Evolutionary conservation across 2,113 vertebrate genomes (phyloP).

Genomic region (Chaenocephalus aceratus): DNA sequence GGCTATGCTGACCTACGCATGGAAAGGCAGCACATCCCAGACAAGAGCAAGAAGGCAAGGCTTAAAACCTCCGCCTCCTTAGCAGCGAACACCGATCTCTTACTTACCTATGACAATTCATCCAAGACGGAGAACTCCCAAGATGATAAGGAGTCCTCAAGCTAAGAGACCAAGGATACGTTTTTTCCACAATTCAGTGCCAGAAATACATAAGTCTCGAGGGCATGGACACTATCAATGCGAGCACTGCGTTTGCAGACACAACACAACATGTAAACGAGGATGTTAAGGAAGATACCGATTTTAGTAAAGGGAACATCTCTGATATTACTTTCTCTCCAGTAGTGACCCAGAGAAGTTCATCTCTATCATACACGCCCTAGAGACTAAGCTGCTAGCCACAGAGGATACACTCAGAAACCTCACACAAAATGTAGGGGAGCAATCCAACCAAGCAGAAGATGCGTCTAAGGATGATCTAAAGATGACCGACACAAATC

Average conservation of each 20-base stretch:
- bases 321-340: slow-evolving; percentile 82
- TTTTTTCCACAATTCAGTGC: slow-evolving; percentile 95
- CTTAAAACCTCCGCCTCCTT: slow-evolving; percentile 53
- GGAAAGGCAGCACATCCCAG: slow-evolving; percentile 73
- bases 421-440: slow-evolving; percentile 88
- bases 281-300: slow-evolving; percentile 82
- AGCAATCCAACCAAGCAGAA: slow-evolving; percentile 84
- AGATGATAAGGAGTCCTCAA: slow-evolving; percentile 82
- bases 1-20: slow-evolving; percentile 77
- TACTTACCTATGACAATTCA: slow-evolving; percentile 31
- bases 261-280: slow-evolving; percentile 82
- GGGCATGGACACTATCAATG: slow-evolving; percentile 80
- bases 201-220: slow-evolving; percentile 90
- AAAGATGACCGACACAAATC: slow-evolving; percentile 80
- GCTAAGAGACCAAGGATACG: slow-evolving; percentile 92
- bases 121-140: slow-evolving; percentile 72
- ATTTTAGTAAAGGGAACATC: slow-evolving; percentile 81
- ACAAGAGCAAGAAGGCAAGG: slow-evolving; percentile 73
- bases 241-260: slow-evolving; percentile 84
- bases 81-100: slow-evolving; percentile 33
- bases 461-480: slow-evolving; percentile 76
- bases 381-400: slow-evolving; percentile 91
- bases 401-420: slow-evolving; percentile 94
- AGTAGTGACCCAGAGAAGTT: slow-evolving; percentile 89
- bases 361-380: slow-evolving; percentile 91